Base-by-base conservation (phyloP, 2,888 invertebrate genomes). In the Crocallis elinguaria region DNA sequence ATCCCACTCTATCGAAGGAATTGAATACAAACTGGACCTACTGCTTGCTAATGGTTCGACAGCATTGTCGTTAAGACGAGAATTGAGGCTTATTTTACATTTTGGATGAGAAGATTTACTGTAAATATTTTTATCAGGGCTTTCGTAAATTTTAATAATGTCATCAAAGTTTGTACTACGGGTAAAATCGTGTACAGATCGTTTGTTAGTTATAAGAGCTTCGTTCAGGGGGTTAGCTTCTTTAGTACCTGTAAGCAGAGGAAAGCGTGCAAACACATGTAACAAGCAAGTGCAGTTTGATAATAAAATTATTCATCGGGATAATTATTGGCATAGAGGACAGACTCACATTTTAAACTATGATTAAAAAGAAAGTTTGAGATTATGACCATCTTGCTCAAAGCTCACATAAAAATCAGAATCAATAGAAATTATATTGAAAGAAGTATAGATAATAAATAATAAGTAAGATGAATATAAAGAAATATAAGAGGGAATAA, bases 1-100 rank as follows among this genome's bases (percentile, higher is more conserved):
- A 23, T 90, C 88, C 81, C 82, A 88, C 46, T 91, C 91, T 49
- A 89, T 66, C 0, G 91, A 91, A 0, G 86, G 77, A 13, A 90
- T 82, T 0, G 91, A 90, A 21, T 71, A 70, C 1, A 88, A 57
- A 50, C 90, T 91, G 4, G 88, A 87, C 1, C 79, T 64, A 63
- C 84, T 85, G 33, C 84, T 84, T 2, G 77, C 77, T 4, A 63
- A 41, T 0, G 78, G 71, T 2, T 71, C 62, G 2, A 45, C 50
- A 0, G 66, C 67, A 8, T 62, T 67, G 4, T 67, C 67, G 14
- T 43, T 43, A 14, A 84, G 57, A 48, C 75, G 72, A 16, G 67
- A 58, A 12, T 71, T 74, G 0, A 89, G 66, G 60, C 75, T 90
- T 2, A 76, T 53, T 79, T 87, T 90, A 64, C 89, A 89, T 67